Evolutionary conservation across 2,797 vertebrate species (phyloP), one percentile per base, ranked within the genome.

Genomic region (Choloepus didactylus): DNA sequence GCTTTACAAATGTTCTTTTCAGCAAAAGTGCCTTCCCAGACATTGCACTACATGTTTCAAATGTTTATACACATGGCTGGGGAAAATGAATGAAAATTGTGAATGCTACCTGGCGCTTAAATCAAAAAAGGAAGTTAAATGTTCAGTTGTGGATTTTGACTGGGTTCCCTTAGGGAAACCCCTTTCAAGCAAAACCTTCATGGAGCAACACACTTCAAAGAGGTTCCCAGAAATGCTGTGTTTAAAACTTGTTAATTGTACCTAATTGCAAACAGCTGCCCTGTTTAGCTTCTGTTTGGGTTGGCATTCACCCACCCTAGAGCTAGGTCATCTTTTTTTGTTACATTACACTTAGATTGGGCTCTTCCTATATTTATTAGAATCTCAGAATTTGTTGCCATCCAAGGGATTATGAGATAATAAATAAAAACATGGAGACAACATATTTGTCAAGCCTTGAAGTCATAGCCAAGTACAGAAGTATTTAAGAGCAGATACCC

Each of bases 201-300:
- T 0, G n/a, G 93, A 92, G 27, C 64, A 29, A 9, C 44, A 31
- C 16, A 91, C 72, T 97, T 98, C 59, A 84, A 97, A 98, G 86
- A 67, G 11, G 35, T 64, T 76, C 35, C 88, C 93, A 16, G 79
- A 67, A 91, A 97, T 56, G 76, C 67, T 46, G 41, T 94, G 69
- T 93, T 97, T 97, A 95, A 96, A 97, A 95, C 83, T 97, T 98
- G 87, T 51, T 98, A 98, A 98, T 98, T 98, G 97, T 87, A 92
- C 94, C 92, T 97, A 97, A 98, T 96, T 97, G 90, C 95, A 96
- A 97, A 98, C 97, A 98, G 97, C 95, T 98, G 97, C 84, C 94
- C 96, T 60, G 92, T 88, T 35, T 62, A 97, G 95, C 96, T 97
- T 96, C 97, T 96, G 95, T 97, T 98, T 94, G 97, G 94, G 95